Evolutionary conservation across 2,888 invertebrate species (phyloP), one percentile per base, ranked within the genome.

Genomic region (Himalopsyche japonica): DNA sequence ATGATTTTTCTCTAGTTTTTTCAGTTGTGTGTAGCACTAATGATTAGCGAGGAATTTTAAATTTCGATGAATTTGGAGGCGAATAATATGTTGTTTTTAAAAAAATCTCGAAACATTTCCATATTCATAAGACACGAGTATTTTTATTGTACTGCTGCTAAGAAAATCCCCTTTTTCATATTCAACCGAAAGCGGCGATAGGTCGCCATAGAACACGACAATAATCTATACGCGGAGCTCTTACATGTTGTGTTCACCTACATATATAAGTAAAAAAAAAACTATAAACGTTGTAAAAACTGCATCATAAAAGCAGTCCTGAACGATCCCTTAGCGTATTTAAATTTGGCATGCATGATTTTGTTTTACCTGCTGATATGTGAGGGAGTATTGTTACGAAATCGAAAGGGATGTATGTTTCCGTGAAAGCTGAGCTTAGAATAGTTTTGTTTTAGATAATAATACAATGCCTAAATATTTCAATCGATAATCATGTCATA

Each of bases 291-390:
- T 70, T 27, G 70, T 30, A 70, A 70, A 70, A 70, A 70, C 30
- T 70, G 24, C 70, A 70, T 70, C 20, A 70, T 70, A 70, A 70
- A 70, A 70, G 70, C 70, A 27, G 24, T 27, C 70, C 70, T 30
- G 27, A 70, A 7, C 30, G 70, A 70, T 70, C 79, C 82, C 82
- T 82, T 78, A 76, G 79, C 76, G 79, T 76, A 79, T 82, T 82
- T 79, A 70, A 79, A 82, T 82, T 82, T 47, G 30, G 30, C 70
- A 79, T 32, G 82, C 82, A 47, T 82, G 47, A 82, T 82, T 79
- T 79, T 79, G 70, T 79, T 70, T 82, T 82, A 82, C 82, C 82
- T 82, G 82, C 82, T 30, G 70, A 70, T 27, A 70, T 70, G 70
- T 70, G 70, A 70, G 30, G 70, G 70, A 70, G 70, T 70, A 70